Evolutionary conservation across 2,797 vertebrate genomes (phyloP).

Genomic region (Lophius americanus): DNA sequence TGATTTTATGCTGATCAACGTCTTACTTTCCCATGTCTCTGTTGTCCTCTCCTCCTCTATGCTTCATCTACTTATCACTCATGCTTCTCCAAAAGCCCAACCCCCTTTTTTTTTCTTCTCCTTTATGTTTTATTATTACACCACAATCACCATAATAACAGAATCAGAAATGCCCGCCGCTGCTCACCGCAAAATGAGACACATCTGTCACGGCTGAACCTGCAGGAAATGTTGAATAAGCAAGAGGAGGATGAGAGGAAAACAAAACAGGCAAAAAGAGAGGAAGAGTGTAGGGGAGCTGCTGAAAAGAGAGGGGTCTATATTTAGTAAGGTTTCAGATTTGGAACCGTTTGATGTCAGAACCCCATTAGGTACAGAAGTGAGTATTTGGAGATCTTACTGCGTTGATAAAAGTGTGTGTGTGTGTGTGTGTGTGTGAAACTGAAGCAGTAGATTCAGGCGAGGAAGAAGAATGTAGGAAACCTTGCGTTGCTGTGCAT

Average conservation of each 20-base stretch:
- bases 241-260: slow-evolving; percentile 1
- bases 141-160: slow-evolving; percentile 39
- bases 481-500: neutral
- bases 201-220: slow-evolving; percentile 37
- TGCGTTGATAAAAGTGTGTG: slow-evolving; percentile 23
- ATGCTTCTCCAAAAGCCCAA: neutral
- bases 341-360: slow-evolving; percentile 55
- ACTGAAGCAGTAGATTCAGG: slow-evolving; percentile 2
- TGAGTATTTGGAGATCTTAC: slow-evolving; percentile 33
- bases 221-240: slow-evolving; percentile 6
- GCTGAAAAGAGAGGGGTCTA: slow-evolving; percentile 31
- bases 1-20: slow-evolving; percentile 4
- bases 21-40: slow-evolving; percentile 3
- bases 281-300: slow-evolving; percentile 9
- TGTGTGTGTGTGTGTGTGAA: neutral
- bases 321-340: slow-evolving; percentile 41
- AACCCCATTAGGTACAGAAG: slow-evolving; percentile 43
- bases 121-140: slow-evolving; percentile 18
- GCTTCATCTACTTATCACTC: slow-evolving; percentile 4
- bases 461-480: neutral
- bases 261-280: neutral
- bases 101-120: neutral
- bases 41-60: slow-evolving; percentile 2
- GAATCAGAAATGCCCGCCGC: slow-evolving; percentile 31
- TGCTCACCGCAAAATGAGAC: slow-evolving; percentile 43